Percentiles rank a stretch among this genome's conserved stretches.
These are phyloP conservation scores for Chrysolina americana DNA, from an alignment of 2,888 invertebrate genomes.

Conservation along the genomic window DNA sequence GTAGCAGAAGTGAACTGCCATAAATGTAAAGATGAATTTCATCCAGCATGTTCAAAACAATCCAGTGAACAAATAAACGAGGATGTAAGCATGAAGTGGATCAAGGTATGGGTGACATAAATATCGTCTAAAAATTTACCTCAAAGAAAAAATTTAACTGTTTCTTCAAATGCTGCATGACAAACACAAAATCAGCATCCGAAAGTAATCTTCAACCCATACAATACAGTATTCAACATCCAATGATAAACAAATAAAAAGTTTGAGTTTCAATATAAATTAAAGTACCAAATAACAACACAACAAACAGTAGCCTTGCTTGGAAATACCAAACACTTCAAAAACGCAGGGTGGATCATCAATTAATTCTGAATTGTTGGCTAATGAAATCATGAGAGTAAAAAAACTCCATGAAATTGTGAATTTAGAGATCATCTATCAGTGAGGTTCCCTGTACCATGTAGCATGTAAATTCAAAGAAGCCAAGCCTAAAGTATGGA, in stretches of 20 bases:
- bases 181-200: slow-evolving; percentile 16
- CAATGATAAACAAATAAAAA: neutral
- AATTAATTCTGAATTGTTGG: neutral
- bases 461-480: neutral
- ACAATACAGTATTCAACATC: neutral
- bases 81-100: slow-evolving; percentile 17
- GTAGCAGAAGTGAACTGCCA: neutral
- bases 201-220: slow-evolving; percentile 11
- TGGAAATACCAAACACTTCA: slow-evolving; percentile 1
- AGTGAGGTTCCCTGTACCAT: neutral
- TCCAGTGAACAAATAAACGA: slow-evolving; percentile 2
- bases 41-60: neutral
- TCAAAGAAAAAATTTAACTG: slow-evolving; percentile 16
- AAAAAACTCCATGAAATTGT: neutral
- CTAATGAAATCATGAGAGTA: neutral
- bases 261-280: slow-evolving; percentile 1
- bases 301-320: neutral
- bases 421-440: too few relatives aligned
- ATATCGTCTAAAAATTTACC: slow-evolving; percentile 7
- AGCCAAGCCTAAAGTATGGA: neutral
- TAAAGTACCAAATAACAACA: slow-evolving; percentile 13
- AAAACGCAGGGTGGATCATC: slow-evolving; percentile 4
- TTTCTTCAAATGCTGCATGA: slow-evolving; percentile 10
- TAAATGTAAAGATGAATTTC: slow-evolving; percentile 5
- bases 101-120: slow-evolving; percentile 18